A percentile compares a stretch with the other conserved stretches of the same genome.
phyloP scores from a whole-genome alignment of 2,888 invertebrate genomes.

The Sylvicola cinctus region DNA sequence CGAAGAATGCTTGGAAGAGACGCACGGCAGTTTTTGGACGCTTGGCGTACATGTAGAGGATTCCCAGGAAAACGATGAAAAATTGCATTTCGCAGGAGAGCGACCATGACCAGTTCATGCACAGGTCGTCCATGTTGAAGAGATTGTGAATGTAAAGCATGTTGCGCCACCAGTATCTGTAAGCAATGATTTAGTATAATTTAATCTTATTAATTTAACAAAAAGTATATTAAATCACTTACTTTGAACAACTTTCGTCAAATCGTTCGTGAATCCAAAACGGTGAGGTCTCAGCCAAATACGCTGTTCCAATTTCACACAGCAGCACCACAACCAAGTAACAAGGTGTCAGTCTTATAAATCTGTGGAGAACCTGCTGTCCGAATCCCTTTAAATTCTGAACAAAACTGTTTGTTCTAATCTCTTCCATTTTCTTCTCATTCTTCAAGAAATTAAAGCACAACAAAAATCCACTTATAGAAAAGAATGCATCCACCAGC shows the following conservation, averaged over 20 bases:
- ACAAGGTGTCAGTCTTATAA: conserved; percentile 18
- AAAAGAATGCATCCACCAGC: conserved; percentile 20
- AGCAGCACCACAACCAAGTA: conserved; percentile 19
- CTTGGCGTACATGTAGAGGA: conserved; percentile 22
- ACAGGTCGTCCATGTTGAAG: conserved; percentile 21
- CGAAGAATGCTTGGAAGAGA: no score
- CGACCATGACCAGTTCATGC: conserved; percentile 27
- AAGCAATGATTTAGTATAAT: no score
- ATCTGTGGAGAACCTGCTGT: conserved; percentile 4
- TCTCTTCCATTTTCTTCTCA: neutral
- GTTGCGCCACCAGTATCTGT: conserved; percentile 23
- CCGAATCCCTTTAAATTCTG: conserved; percentile 3
- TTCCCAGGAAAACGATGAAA: conserved; percentile 17
- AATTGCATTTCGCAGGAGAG: conserved; percentile 27
- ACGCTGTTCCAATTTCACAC: conserved; percentile 20
- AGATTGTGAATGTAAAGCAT: conserved; percentile 23
- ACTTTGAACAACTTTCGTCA: conserved; percentile 19
- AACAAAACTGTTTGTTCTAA: conserved; percentile 1
- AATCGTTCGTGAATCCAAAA: conserved; percentile 23
- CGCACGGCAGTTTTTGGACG: no score
- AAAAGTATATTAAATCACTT: neutral
- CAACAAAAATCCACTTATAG: conserved; percentile 4
- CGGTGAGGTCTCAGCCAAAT: conserved; percentile 20
- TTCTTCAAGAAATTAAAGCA: conserved; percentile 4
- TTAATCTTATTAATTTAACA: neutral